A percentile compares a stretch with the other conserved stretches of the same genome.
These are phyloP conservation scores for Passer montanus DNA, from an alignment of 2,113 vertebrate species.

Conservation along the genomic window DNA sequence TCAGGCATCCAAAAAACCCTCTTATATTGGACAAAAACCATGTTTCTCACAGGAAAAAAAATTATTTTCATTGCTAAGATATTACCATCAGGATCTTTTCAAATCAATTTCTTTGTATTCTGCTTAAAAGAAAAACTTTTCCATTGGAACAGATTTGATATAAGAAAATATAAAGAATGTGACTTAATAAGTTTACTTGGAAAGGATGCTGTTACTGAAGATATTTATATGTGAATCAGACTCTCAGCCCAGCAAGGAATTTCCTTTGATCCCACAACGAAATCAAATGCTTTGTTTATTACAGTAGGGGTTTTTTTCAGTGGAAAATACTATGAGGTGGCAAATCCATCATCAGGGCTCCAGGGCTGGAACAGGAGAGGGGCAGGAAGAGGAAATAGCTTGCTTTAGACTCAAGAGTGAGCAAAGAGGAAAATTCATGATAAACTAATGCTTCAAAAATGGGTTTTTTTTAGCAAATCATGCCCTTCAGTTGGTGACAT, in stretches of 20 bases:
- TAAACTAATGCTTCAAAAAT: neutral
- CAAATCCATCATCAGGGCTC: neutral
- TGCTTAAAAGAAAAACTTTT: neutral
- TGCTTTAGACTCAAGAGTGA: neutral
- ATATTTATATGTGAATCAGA: neutral
- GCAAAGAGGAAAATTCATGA: neutral
- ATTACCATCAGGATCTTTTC: slow-evolving; percentile 14
- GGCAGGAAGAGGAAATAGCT: neutral
- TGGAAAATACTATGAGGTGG: neutral
- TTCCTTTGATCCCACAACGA: neutral
- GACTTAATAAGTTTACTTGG: neutral
- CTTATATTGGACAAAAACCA: neutral
- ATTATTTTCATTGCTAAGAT: neutral
- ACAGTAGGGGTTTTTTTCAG: neutral
- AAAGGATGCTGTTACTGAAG: neutral
- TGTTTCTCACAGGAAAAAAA: neutral
- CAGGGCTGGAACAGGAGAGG: neutral
- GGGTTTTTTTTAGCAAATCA: fast-evolving
- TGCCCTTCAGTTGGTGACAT: neutral
- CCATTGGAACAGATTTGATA: neutral
- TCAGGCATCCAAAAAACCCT: slow-evolving; percentile 4
- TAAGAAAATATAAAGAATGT: neutral
- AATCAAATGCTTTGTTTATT: slow-evolving; percentile 5
- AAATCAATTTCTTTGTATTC: neutral
- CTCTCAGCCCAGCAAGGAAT: neutral